Base-by-base conservation (phyloP, 1,140 invertebrate genomes). In the Magallana angulata region DNA sequence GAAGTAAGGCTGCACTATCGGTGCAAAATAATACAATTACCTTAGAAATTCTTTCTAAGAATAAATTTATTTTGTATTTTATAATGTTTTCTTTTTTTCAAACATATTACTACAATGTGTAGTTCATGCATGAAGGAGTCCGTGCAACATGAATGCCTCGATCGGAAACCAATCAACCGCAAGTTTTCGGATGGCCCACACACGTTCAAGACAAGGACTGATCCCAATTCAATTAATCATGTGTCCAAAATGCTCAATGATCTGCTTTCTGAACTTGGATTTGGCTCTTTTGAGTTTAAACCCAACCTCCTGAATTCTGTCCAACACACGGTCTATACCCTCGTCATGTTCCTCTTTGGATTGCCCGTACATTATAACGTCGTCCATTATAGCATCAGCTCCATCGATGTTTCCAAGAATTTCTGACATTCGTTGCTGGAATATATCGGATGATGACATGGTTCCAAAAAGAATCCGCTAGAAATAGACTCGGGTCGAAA, bases 221-320 rank as follows among this genome's bases (percentile, higher is more conserved):
- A 24, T 24, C 24, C 24, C 24, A 24, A 24, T 24, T 24, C 24
- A 24, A 24, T 24, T 24, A 24, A 94, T 89, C 36, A 58, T 64
- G 76, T 93, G 89, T n/a, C 92, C 91, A 16, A 91, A 83, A 82
- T 90, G 91, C 7, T 68, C 48, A 18, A 92, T 86, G 12, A 48
- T 56, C 64, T 58, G 86, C 82, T 92, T 87, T 14, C 91, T 92
- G 89, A 96, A 95, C 76, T 94, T 86, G 56, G 92, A 95, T 92
- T 96, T 95, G 80, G 92, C 76, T 3, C 94, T 90, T 48, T 95
- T 96, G 1, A 96, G 91, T n/a, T 94, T 95, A 5, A 96, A 88
- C 24, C 88, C 85, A 18, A 80, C 60, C 7, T 86, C 68, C 18
- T 57, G 7, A 1, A 88, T 30, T 11, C 36, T 24, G 8, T 87